Base-by-base conservation (phyloP, 1,140 invertebrate species). In the Tetranychus cinnabarinus region DNA sequence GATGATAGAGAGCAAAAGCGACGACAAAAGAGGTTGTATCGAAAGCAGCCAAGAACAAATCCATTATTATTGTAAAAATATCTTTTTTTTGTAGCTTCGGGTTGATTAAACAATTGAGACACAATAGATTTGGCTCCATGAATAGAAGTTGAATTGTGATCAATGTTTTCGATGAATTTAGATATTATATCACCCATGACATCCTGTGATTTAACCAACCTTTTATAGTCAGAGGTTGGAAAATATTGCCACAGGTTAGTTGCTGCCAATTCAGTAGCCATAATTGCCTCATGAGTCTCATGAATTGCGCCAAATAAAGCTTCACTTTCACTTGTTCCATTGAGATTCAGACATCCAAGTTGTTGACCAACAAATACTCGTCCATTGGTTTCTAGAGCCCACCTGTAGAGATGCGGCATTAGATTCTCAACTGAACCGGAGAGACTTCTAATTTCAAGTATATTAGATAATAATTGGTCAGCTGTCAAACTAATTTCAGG, bases 11-110 rank as follows among this genome's bases (percentile, higher is more conserved):
- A 7, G 68, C 66, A 61, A 70, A 72, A 1, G 68, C 67, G 68
- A 61, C 1, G 55, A 57, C 33, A 47, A 61, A 63, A 2, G 58
- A 56, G 56, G 56, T 57, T 58, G 88, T 92, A 71, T 91, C 87
- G 46, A 90, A 80, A 56, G 86, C 86, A 39, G 85, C 88, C 62
- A 90, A 73, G 5, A 91, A 69, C 69, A 88, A 79, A 72, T 91
- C 88, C 37, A 83, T 81, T 35, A 83, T 78, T 74, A 88, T 79
- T 57, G 84, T 85, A 34, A 83, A 74, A 7, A 90, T 74, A 72
- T 91, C 88, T 69, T 82, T 83, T 83, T 23, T 78, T 73, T 70
- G 86, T 80, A 7, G 60, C 59, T 7, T 61, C 48, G 54, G 50
- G 54, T n/a, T 47, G n/a, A 35, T 56, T 10, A 3, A 67, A 13